phyloP scores from a whole-genome alignment of 1,140 invertebrate genomes.

The Pogonomyrmex barbatus region DNA sequence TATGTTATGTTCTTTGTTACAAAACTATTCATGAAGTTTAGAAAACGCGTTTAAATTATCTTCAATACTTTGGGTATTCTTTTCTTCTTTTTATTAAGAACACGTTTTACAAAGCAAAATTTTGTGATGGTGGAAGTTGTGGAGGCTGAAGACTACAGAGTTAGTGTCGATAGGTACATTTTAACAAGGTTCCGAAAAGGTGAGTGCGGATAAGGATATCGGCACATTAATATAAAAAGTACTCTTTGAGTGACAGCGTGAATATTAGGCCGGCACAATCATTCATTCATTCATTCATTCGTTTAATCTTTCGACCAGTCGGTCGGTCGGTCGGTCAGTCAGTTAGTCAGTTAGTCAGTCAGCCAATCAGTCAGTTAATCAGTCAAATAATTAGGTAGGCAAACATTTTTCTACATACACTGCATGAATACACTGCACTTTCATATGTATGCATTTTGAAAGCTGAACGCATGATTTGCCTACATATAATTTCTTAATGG shows the following conservation, averaged over 20 bases:
- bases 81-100: conserved; percentile 84
- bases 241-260: conserved; percentile 83
- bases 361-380: conserved; percentile 55
- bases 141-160: conserved; percentile 72
- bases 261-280: conserved; percentile 85
- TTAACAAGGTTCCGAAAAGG: conserved; percentile 67
- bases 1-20: neutral
- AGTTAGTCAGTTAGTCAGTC: conserved; percentile 35
- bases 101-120: conserved; percentile 86
- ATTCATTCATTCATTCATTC: conserved; percentile 71
- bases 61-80: conserved; percentile 72
- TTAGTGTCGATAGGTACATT: conserved; percentile 66
- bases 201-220: conserved; percentile 74
- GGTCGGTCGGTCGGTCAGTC: neutral
- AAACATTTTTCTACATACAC: conserved; percentile 63
- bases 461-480: conserved; percentile 45
- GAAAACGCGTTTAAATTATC: conserved; percentile 38
- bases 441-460: conserved; percentile 73
- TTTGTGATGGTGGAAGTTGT: conserved; percentile 76
- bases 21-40: neutral
- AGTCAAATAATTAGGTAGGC: conserved; percentile 35
- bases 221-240: conserved; percentile 86
- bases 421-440: conserved; percentile 70
- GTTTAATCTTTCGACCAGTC: conserved; percentile 42
- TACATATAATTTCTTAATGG: conserved; percentile 30